A percentile compares a stretch with the other conserved stretches of the same genome.
These are phyloP conservation scores for Scopus umbretta DNA, from an alignment of 2,113 vertebrate species.

Conservation along the genomic window DNA sequence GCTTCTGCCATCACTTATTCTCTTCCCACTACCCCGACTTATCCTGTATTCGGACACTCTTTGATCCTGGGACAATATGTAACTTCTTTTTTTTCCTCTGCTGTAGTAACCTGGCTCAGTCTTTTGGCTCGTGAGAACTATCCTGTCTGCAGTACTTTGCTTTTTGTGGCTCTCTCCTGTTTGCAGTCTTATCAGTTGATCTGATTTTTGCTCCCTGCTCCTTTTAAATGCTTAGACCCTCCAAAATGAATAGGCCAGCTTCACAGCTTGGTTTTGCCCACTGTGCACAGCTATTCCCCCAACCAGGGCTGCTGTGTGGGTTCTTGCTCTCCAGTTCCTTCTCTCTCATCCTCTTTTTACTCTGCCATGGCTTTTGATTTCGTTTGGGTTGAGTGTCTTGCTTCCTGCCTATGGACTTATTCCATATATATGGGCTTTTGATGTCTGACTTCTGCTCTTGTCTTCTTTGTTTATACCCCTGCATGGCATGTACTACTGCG, in stretches of 20 bases:
- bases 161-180: not conserved
- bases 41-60: rapidly evolving
- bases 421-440: not conserved
- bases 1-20: not conserved
- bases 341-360: not conserved
- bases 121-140: not conserved
- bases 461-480: not conserved
- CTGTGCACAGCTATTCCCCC: not conserved
- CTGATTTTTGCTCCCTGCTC: not conserved
- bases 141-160: not conserved
- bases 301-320: not conserved
- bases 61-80: not conserved
- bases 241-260: not conserved
- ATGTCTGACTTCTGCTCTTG: not conserved
- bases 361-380: not conserved
- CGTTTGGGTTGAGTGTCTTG: not conserved
- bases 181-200: not conserved
- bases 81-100: not conserved
- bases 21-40: not conserved
- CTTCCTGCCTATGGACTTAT: not conserved
- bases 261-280: not conserved
- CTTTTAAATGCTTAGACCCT: not conserved
- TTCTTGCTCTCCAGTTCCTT: not conserved
- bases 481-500: rapidly evolving
- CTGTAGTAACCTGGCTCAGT: not conserved